These are phyloP conservation scores for Acheta domesticus DNA, from an alignment of 2,888 invertebrate species.

Conservation along the genomic window DNA sequence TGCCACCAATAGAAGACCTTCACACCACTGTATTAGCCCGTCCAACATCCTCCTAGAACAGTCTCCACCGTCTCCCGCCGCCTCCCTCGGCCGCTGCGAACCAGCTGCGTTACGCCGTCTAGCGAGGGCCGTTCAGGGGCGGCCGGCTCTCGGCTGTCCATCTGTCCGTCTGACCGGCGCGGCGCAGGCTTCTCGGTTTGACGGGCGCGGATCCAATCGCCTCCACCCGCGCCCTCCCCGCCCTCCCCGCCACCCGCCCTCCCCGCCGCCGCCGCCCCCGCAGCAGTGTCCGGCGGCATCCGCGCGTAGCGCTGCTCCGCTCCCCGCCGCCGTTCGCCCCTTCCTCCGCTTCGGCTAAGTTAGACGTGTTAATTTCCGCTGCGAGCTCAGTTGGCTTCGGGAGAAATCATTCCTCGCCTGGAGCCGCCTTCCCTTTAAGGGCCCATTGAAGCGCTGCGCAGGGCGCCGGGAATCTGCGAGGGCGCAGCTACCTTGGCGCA, in stretches of 20 bases:
- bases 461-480: too few species aligned
- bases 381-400: neutral
- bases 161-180: slow-evolving; percentile 28
- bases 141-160: neutral
- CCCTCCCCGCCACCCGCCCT: too few species aligned
- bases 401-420: neutral
- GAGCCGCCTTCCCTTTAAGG: too few species aligned
- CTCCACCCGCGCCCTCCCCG: slow-evolving; percentile 12
- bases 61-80: too few species aligned
- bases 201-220: slow-evolving; percentile 19
- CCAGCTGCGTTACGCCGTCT: too few species aligned
- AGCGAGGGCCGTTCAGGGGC: slow-evolving; percentile 25
- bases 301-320: neutral
- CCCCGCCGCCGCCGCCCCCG: too few species aligned
- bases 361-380: neutral
- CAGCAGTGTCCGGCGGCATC: neutral
- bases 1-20: too few species aligned
- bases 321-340: neutral
- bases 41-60: too few species aligned
- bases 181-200: neutral
- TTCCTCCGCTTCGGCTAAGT: neutral
- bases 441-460: too few species aligned
- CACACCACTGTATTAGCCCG: too few species aligned
- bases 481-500: too few species aligned
- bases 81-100: too few species aligned